Conservation (phyloP, 1,140 invertebrate genomes). For the Platyscapa corneri region DNA sequence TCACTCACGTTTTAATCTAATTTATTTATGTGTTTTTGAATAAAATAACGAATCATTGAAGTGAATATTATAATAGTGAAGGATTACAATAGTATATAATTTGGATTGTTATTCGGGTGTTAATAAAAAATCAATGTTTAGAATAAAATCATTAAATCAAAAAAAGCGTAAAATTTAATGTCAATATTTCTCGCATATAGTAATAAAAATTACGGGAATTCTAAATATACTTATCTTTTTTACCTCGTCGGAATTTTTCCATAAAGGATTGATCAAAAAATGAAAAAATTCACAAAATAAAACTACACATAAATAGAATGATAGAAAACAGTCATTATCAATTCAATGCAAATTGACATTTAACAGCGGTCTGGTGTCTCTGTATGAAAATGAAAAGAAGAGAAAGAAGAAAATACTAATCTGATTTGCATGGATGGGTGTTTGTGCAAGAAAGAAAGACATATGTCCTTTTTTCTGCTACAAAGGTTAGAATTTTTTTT, state of each 20-base stretch:
- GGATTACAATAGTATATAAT: too few species aligned
- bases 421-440: conserved; percentile 15
- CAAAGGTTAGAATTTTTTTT: conserved; percentile 8
- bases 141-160: not conserved
- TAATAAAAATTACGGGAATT: not conserved
- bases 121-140: not conserved
- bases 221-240: not conserved
- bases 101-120: too few species aligned
- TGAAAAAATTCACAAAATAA: not conserved
- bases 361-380: not conserved
- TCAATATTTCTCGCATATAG: too few species aligned
- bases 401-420: conserved; percentile 17
- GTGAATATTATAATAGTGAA: too few species aligned
- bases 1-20: too few species aligned
- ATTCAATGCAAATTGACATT: conserved; percentile 35
- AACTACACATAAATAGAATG: not conserved
- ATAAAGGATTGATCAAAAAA: not conserved
- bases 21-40: too few species aligned
- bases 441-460: conserved; percentile 3
- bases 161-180: not conserved
- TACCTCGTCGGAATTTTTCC: not conserved
- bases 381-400: not conserved
- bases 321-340: conserved; percentile 15
- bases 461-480: not conserved
- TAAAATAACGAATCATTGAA: too few species aligned